phyloP scores from a whole-genome alignment of 2,888 invertebrate species.

The Petrolisthes manimaculis region DNA sequence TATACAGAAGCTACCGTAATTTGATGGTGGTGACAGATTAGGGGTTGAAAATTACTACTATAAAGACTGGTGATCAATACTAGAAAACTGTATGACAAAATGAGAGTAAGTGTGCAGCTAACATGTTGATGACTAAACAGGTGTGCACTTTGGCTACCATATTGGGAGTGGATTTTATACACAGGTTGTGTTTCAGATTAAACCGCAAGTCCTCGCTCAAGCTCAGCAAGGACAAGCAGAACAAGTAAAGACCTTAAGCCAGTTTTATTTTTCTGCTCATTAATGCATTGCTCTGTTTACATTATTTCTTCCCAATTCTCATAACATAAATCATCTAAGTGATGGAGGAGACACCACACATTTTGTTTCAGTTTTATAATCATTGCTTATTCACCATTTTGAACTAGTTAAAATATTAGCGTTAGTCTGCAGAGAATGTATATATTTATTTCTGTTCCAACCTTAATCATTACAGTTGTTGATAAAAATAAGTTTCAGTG shows the following conservation, averaged over 20 bases:
- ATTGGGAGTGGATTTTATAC: slow-evolving; percentile 17
- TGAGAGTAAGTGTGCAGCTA: neutral
- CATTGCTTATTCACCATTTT: too few relatives aligned
- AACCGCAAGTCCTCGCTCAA: slow-evolving; percentile 46
- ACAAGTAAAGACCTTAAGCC: slow-evolving; percentile 44
- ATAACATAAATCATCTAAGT: neutral
- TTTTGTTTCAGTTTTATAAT: neutral
- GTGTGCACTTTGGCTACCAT: neutral
- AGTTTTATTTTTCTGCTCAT: slow-evolving; percentile 6
- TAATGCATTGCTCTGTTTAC: slow-evolving; percentile 6
- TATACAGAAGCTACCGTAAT: too few relatives aligned
- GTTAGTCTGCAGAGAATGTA: too few relatives aligned
- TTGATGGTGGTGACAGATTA: too few relatives aligned
- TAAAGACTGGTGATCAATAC: too few relatives aligned
- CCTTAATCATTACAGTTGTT: too few relatives aligned
- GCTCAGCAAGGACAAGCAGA: slow-evolving; percentile 50
- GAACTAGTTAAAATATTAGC: too few relatives aligned
- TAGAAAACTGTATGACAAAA: neutral
- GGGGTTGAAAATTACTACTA: too few relatives aligned
- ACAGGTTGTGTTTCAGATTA: slow-evolving; percentile 48
- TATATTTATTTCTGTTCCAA: too few relatives aligned
- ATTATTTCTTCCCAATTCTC: neutral
- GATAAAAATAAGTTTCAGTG: too few relatives aligned
- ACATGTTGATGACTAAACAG: neutral
- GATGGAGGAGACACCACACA: neutral